Evolutionary conservation across 2,888 invertebrate genomes (phyloP).

Genomic region (Ptychoptera contaminata): DNA sequence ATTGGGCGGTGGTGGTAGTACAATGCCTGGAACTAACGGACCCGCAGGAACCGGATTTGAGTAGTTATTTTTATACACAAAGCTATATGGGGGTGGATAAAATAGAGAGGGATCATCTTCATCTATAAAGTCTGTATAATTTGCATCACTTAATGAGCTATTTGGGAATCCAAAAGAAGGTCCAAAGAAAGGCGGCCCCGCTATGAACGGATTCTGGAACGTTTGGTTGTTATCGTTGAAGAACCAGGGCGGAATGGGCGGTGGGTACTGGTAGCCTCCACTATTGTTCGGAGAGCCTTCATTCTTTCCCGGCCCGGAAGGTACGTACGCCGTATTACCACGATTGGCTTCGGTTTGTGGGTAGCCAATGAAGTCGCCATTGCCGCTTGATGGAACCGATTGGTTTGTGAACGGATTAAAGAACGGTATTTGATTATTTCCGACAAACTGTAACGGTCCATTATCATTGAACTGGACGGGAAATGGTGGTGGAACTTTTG

Average conservation of each 20-base stretch:
- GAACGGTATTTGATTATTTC: slow-evolving; percentile 47
- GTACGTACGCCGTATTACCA: slow-evolving; percentile 34
- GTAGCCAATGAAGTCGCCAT: slow-evolving; percentile 24
- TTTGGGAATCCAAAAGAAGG: slow-evolving; percentile 18
- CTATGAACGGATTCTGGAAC: slow-evolving; percentile 18
- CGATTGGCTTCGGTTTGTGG: slow-evolving; percentile 18
- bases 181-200: slow-evolving; percentile 16
- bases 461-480: slow-evolving; percentile 75
- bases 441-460: slow-evolving; percentile 76
- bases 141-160: slow-evolving; percentile 43
- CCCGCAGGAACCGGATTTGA: slow-evolving; percentile 61
- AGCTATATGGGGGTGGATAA: slow-evolving; percentile 83
- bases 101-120: slow-evolving; percentile 85
- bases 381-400: slow-evolving; percentile 46
- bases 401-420: slow-evolving; percentile 42
- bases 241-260: slow-evolving; percentile 43
- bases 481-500: slow-evolving; percentile 83
- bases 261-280: slow-evolving; percentile 38
- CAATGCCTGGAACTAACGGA: slow-evolving; percentile 75
- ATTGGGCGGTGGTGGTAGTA: slow-evolving; percentile 74
- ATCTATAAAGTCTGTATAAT: slow-evolving; percentile 62
- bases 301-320: slow-evolving; percentile 41
- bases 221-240: slow-evolving; percentile 22
- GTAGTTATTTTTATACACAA: slow-evolving; percentile 67
- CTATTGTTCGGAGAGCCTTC: slow-evolving; percentile 18